These are phyloP conservation scores for Ambastaia sidthimunki DNA, from an alignment of 2,797 vertebrate genomes.

Conservation along the genomic window DNA sequence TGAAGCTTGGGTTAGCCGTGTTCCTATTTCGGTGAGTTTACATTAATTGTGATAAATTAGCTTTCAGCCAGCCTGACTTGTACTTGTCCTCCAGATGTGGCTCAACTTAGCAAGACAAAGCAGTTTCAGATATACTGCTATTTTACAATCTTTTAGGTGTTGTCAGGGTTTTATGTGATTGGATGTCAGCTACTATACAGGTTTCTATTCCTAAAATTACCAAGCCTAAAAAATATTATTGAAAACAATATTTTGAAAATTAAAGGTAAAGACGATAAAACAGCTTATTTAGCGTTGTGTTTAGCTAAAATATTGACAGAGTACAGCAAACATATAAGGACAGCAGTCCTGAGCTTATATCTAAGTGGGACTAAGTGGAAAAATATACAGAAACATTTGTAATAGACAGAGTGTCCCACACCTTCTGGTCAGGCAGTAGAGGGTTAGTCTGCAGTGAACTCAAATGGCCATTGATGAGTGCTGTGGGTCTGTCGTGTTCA, in stretches of 20 bases:
- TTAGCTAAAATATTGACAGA: not conserved
- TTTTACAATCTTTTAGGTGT: constrained; percentile 50
- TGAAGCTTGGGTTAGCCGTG: constrained; percentile 82
- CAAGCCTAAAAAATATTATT: not conserved
- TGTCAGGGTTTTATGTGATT: constrained; percentile 33
- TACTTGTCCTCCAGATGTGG: constrained; percentile 54
- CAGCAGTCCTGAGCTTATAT: not conserved
- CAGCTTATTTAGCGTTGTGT: not conserved
- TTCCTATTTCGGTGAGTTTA: constrained; percentile 83
- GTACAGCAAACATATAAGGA: not conserved
- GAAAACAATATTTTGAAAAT: not conserved
- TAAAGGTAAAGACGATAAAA: not conserved
- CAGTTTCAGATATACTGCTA: constrained; percentile 46
- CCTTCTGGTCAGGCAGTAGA: constrained; percentile 99
- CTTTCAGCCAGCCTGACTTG: constrained; percentile 68
- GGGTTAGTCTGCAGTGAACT: constrained; percentile 99
- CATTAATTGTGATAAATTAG: constrained; percentile 92
- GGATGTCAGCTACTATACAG: not conserved
- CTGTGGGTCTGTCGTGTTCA: constrained; percentile 99
- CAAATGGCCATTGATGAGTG: constrained; percentile 99
- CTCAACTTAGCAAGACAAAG: constrained; percentile 44
- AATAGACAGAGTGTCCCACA: constrained; percentile 72
- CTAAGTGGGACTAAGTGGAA: not conserved
- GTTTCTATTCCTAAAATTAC: not conserved
- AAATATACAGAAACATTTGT: not conserved